Conservation (phyloP, 2,113 vertebrate species). For the Dunckerocampus dactyliophorus region DNA sequence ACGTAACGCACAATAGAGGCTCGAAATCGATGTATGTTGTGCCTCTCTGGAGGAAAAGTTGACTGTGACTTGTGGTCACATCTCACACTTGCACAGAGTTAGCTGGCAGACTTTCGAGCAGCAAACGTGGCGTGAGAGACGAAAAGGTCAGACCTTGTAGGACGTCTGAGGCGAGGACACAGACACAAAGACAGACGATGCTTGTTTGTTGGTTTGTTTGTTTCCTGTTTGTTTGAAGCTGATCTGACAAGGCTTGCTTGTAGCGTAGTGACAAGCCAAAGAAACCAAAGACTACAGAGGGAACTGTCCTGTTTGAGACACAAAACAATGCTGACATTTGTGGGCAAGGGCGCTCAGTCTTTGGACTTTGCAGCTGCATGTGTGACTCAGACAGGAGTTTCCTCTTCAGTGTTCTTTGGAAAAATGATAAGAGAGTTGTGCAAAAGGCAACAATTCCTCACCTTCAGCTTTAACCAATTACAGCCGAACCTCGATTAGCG, state of each 20-base stretch:
- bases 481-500: background rate
- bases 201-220: background rate
- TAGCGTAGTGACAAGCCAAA: conserved; percentile 32
- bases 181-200: background rate
- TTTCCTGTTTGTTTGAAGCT: conserved; percentile 8
- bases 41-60: too few species aligned
- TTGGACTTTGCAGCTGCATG: background rate
- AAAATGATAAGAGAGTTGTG: background rate
- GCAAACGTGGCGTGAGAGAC: background rate
- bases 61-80: conserved; percentile 18
- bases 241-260: conserved; percentile 26
- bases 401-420: too few species aligned
- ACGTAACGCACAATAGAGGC: too few species aligned
- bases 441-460: background rate
- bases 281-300: conserved; percentile 31
- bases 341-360: conserved; percentile 4
- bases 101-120: background rate
- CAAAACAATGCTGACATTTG: conserved; percentile 24
- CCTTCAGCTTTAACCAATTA: background rate
- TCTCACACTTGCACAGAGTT: conserved; percentile 14
- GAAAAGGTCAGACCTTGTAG: background rate
- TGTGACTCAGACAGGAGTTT: background rate
- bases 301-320: conserved; percentile 27
- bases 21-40: too few species aligned
- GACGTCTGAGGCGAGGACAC: background rate